These are phyloP conservation scores for Myzus persicae DNA, from an alignment of 1,140 invertebrate species.

Conservation along the genomic window DNA sequence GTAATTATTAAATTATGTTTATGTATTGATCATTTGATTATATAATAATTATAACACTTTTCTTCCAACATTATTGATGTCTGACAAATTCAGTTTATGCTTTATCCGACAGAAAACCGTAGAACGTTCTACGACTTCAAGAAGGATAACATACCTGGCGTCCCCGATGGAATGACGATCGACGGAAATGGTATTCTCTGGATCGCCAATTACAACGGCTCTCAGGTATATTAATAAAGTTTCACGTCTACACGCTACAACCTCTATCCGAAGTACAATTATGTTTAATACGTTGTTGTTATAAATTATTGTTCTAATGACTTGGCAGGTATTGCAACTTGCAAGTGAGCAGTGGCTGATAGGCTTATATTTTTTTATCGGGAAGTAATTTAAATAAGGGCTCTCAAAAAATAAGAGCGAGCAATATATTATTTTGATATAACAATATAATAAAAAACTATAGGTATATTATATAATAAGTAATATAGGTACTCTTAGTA, in stretches of 20 bases:
- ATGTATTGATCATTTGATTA: background rate
- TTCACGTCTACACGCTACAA: background rate
- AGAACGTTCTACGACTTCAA: constrained; percentile 65
- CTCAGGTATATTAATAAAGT: constrained; percentile 59
- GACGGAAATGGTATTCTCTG: constrained; percentile 73
- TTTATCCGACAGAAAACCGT: constrained; percentile 65
- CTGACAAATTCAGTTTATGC: too few relatives aligned
- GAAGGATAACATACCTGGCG: constrained; percentile 65
- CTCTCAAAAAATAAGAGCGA: too few relatives aligned
- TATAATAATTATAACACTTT: background rate
- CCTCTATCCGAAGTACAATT: background rate
- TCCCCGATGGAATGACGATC: constrained; percentile 77
- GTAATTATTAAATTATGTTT: constrained; percentile 67
- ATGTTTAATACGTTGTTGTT: background rate
- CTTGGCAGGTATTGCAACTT: constrained; percentile 11
- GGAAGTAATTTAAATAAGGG: too few relatives aligned
- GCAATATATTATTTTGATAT: too few relatives aligned
- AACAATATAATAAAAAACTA: too few relatives aligned
- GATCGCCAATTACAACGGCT: constrained; percentile 71
- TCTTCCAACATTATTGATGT: background rate
- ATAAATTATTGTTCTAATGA: background rate
- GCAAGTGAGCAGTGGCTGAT: too few relatives aligned
- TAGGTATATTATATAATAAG: too few relatives aligned
- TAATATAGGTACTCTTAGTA: too few relatives aligned
- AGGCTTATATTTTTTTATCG: too few relatives aligned